Evolutionary conservation across 2,888 invertebrate genomes (phyloP), one percentile per base, ranked within the genome.

Genomic region (Andrena flavipes): DNA sequence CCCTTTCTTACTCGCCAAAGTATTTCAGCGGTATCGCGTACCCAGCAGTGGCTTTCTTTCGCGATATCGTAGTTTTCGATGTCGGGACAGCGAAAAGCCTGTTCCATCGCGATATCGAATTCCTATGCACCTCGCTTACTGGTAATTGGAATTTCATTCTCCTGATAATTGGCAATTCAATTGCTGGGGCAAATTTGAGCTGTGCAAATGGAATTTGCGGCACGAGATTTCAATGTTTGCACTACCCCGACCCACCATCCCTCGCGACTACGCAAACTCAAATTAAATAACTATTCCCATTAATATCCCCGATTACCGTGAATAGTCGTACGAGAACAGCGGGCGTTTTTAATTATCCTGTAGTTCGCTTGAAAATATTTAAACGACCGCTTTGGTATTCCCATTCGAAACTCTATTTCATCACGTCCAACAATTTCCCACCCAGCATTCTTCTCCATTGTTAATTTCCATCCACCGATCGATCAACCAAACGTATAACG

Each of bases 111-210:
- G 20, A 20, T 78, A 68, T 68, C n/a, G 78, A 78, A 62, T 78
- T 30, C 10, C 78, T n/a, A 26, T 62, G 2, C 48, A n/a, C 33
- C 42, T 33, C 63, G 26, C 29, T 78, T 78, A 68, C 78, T 30
- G 49, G 68, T 64, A 78, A 79, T 62, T 79, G 70, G 64, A 72
- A 72, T 35, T 56, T 60, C 64, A 49, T 79, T 70, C 70, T 23
- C 49, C 49, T 42, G n/a, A 29, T 71, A 78, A 80, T 70, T 80
- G 70, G 60, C 35, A 79, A 70, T 65, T 70, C 70, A 65, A 70
- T 78, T 64, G 69, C 56, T 5, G 62, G 0, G 8, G 56, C 29
- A 51, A 51, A 42, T 59, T 59, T 70, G 33, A 20, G 35, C 56
- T 26, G 8, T n/a, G 64, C 60, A 26, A 65, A 70, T 33, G 13